A percentile compares a stretch with the other conserved stretches of the same genome.
Conservation (phyloP, 1,140 invertebrate species). For the Fopius arisanus region DNA sequence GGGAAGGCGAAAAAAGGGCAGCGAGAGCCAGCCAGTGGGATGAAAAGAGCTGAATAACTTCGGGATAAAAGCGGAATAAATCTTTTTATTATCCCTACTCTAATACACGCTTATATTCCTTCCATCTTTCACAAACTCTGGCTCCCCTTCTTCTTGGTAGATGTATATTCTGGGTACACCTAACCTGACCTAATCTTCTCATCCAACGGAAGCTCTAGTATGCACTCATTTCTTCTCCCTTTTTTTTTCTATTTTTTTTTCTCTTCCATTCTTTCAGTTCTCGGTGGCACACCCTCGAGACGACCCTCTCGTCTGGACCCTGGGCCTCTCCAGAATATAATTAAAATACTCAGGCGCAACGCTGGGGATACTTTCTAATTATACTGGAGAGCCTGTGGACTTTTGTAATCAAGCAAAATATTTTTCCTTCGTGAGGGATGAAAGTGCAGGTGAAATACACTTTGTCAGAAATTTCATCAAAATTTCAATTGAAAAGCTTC, state of each 20-base stretch:
- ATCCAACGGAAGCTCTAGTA: background rate
- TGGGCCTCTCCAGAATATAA: background rate
- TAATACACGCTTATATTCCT: slow-evolving; percentile 15
- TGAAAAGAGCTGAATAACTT: slow-evolving; percentile 65
- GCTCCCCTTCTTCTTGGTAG: background rate
- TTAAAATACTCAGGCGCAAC: background rate
- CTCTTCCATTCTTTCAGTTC: slow-evolving; percentile 32
- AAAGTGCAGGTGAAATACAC: background rate
- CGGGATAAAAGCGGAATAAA: slow-evolving; percentile 65
- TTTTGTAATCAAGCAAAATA: background rate
- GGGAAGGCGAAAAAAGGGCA: slow-evolving; percentile 3
- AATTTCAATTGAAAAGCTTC: no score
- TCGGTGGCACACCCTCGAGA: slow-evolving; percentile 11
- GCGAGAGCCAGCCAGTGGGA: slow-evolving; percentile 45
- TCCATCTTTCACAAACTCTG: slow-evolving; percentile 11
- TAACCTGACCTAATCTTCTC: slow-evolving; percentile 5
- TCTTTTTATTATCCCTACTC: slow-evolving; percentile 62
- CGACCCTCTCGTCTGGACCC: background rate
- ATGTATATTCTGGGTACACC: background rate
- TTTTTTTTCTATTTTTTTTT: no score
- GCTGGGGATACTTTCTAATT: background rate
- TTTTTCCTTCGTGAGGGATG: background rate
- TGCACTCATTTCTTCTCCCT: slow-evolving; percentile 22
- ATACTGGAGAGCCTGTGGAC: background rate
- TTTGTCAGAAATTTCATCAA: no score